These are phyloP conservation scores for Odontesthes bonariensis DNA, from an alignment of 2,113 vertebrate genomes.

Conservation along the genomic window DNA sequence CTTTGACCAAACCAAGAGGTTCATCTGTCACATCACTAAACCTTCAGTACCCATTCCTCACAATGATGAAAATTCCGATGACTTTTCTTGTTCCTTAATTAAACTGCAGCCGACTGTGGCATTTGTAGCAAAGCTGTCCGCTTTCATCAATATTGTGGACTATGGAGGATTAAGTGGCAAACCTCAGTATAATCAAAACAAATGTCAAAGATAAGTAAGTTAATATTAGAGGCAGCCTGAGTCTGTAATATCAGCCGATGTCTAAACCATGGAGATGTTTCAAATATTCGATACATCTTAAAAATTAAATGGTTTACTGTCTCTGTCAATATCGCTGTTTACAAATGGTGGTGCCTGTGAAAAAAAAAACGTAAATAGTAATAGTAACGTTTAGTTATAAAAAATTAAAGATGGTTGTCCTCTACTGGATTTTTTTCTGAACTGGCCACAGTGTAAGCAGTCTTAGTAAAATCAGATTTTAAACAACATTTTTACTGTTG, in stretches of 20 bases:
- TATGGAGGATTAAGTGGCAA: not conserved
- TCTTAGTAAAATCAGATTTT: not conserved
- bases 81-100: not conserved
- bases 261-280: not conserved
- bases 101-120: constrained; percentile 1
- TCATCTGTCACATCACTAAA: not conserved
- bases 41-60: no score
- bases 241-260: not conserved
- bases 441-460: not conserved
- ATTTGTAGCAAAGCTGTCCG: not conserved
- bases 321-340: not conserved
- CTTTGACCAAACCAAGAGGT: not conserved
- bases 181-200: not conserved
- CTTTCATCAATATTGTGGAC: constrained; percentile 12
- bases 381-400: not conserved
- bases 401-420: not conserved
- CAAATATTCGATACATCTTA: not conserved
- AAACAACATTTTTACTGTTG: not conserved
- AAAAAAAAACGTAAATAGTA: no score
- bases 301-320: not conserved
- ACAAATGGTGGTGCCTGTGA: not conserved
- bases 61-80: not conserved
- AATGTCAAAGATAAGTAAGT: constrained; percentile 2
- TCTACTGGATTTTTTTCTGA: not conserved
- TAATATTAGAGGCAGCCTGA: not conserved